Evolutionary conservation across 2,113 vertebrate species (phyloP).

Genomic region (Rhinogobius similis): DNA sequence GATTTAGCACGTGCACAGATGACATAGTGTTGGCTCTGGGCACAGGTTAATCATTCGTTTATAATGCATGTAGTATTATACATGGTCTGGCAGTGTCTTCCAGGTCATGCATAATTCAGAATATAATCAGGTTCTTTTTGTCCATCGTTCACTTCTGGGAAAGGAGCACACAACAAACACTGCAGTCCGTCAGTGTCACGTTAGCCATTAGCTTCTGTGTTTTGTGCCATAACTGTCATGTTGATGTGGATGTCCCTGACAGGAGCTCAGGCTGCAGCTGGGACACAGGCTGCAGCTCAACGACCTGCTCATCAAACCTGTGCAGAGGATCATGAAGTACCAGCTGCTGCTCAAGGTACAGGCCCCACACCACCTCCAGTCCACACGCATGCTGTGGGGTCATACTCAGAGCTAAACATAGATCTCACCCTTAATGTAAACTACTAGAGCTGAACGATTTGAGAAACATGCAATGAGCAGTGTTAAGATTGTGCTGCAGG

Average conservation of each 20-base stretch:
- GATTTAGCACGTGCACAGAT: background rate
- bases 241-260: conserved; percentile 23
- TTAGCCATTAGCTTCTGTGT: conserved; percentile 7
- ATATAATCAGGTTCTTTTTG: conserved; percentile 13
- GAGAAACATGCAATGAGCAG: background rate
- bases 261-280: conserved; percentile 90
- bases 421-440: background rate
- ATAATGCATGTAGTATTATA: conserved; percentile 25
- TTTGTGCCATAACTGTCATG: conserved; percentile 19
- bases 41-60: conserved; percentile 11
- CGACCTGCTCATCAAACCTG: conserved; percentile 92
- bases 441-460: background rate
- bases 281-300: conserved; percentile 90
- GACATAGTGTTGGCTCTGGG: background rate
- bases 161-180: background rate
- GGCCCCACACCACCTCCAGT: conserved; percentile 15
- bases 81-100: conserved; percentile 18
- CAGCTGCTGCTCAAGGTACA: conserved; percentile 92
- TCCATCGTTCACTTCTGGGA: conserved; percentile 15
- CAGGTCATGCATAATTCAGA: conserved; percentile 32
- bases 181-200: conserved; percentile 3
- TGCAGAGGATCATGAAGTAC: conserved; percentile 95
- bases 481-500: no score
- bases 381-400: no score
- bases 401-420: conserved; percentile 15